Evolutionary conservation across 1,140 invertebrate genomes (phyloP), one percentile per base, ranked within the genome.

Genomic region (Euschistus heros): DNA sequence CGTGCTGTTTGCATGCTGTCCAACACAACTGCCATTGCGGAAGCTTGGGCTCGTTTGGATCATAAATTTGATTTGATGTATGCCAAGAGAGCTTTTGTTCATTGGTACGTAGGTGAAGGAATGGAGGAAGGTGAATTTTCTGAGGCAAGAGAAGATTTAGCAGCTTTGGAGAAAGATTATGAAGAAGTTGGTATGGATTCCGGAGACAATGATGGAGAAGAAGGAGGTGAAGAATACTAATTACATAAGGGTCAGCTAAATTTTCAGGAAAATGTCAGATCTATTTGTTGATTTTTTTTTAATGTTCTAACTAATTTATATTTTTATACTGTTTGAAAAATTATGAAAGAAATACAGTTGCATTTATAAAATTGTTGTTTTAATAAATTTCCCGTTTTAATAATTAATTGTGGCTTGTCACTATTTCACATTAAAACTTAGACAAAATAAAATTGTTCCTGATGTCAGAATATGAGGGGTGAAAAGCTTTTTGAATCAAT

Each of bases 41-140:
- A 95, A 73, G 91, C 89, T 26, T 92, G 88, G 88, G 84, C 84
- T 44, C 81, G 86, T 71, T 79, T 85, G 17, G 80, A 85, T 71
- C 80, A 82, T 69, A 85, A 85, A 70, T 84, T 84, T 67, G 82
- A 83, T 76, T 68, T 85, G 46, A 76, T 84, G 82, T 84, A 82
- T 68, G 80, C 81, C 42, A 85, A 85, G 71, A 71, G 83, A 54
- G 72, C 72, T 55, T 73, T 73, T 33, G 72, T 73, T 18, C 72
- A 73, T 62, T 73, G 72, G 72, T 73, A 73, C 61, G 72, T 72
- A n/a, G 81, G 81, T 63, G 82, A 85, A 77, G 82, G 82, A 70
- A 84, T 83, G 82, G 83, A 84, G 69, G 79, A 83, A 73, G 82
- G 81, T 17, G 83, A 85, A 72, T 86, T 86, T 75, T 79, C 77